Evolutionary conservation across 1,140 invertebrate genomes (phyloP).

Genomic region (Chymomyza costata): DNA sequence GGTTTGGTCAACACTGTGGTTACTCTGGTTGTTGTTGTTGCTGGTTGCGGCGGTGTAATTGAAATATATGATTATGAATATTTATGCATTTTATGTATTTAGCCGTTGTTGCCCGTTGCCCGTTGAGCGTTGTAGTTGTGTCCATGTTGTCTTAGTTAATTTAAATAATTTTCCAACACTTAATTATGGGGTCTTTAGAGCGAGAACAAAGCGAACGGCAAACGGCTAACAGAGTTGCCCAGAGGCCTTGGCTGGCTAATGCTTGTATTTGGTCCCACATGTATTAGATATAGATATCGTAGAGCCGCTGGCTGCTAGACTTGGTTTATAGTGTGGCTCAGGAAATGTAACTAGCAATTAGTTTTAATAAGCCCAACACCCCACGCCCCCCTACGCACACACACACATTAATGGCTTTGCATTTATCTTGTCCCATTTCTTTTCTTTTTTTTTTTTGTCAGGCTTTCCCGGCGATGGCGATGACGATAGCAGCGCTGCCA

Average conservation of each 20-base stretch:
- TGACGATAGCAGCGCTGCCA: constrained; percentile 76
- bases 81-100: constrained; percentile 55
- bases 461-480: constrained; percentile 74
- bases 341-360: constrained; percentile 39
- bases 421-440: not conserved
- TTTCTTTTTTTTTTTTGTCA: constrained; percentile 20
- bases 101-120: not conserved
- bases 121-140: constrained; percentile 5
- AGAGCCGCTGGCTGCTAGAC: no score
- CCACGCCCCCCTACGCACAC: no score
- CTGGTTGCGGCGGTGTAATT: constrained; percentile 50
- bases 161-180: constrained; percentile 68
- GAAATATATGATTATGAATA: constrained; percentile 75
- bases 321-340: no score
- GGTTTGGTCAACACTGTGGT: not conserved
- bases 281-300: no score
- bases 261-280: constrained; percentile 3
- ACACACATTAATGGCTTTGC: not conserved
- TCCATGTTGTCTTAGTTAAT: constrained; percentile 33
- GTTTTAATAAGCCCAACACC: constrained; percentile 52
- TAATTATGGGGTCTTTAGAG: constrained; percentile 58
- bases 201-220: constrained; percentile 45
- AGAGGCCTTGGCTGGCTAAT: no score
- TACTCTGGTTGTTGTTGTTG: constrained; percentile 16
- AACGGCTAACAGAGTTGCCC: no score